Base-by-base conservation (phyloP, 2,888 invertebrate species). In the Eupeodes latifasciatus region DNA sequence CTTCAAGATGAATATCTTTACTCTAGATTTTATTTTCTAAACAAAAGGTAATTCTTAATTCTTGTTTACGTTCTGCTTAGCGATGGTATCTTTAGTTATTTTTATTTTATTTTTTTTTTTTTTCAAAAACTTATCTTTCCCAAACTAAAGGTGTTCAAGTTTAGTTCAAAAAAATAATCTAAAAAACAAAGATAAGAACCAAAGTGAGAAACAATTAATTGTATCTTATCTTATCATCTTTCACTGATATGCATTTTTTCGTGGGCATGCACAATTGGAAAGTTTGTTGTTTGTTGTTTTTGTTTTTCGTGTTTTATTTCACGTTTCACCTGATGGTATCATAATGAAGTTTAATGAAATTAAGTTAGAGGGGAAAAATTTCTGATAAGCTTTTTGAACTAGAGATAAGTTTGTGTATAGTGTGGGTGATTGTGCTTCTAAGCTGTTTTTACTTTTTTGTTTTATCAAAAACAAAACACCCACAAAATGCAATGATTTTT, bases 171-270 rank as follows among this genome's bases (percentile, higher is more conserved):
- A 55, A 69, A 69, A 66, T 16, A 12, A 69, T 16, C 14, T 16
- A 55, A 19, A 51, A 79, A 55, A 69, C 40, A 66, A 34, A 66
- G 59, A 53, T 44, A n/a, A 66, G 27, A 55, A 49, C 62, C 61
- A 74, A 67, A 59, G 78, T 40, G 40, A 51, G 67, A 59, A 69
- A 59, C 66, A 53, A 67, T 75, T 66, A 79, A 75, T 69, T 79
- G 7, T 75, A 81, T 81, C 81, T 86, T 81, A 81, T 86, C 85
- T 71, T 59, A 71, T 75, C 62, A 82, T 82, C 74, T 75, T n/a
- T 62, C n/a, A 27, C 71, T 74, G 74, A 81, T 81, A 71, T 71
- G 55, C 40, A 55, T 55, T 71, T 55, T 55, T 81, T 86, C 34
- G 69, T 67, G 55, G 34, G 51, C 81, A 59, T 74, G 19, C 55